Evolutionary conservation across 2,888 invertebrate genomes (phyloP), one percentile per base, ranked within the genome.

Genomic region (Podabrus alpinus): DNA sequence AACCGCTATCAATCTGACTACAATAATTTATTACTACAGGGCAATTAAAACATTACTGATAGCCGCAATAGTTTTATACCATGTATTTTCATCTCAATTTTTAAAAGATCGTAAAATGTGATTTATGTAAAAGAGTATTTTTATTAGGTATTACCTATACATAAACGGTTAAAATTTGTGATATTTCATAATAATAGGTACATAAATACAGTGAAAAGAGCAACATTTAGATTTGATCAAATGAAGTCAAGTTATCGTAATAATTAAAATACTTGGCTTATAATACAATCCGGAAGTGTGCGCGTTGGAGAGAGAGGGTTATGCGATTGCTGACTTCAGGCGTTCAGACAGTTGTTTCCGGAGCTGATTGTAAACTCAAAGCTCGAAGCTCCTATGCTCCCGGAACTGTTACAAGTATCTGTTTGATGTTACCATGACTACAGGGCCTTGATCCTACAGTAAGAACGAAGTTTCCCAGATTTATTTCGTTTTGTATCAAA

Each of bases 281-380:
- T 67, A 70, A 73, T 71, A 67, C 69, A 71, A 74, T 72, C 77
- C 77, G 77, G 77, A 77, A 77, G 72, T 75, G 75, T 73, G 66
- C 74, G 68, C 74, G 72, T 83, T 84, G 82, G 83, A 82, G 81
- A 81, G 81, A 82, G 17, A 61, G 16, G 80, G 78, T 80, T 79
- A 82, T 79, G 81, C 83, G 84, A 84, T 84, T 84, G 84, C 83
- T 82, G 84, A 85, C 85, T 84, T 81, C 81, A 81, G 81, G 82
- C 81, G 82, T 81, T 83, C 82, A 83, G 83, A 83, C 83, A 81
- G 80, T 83, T 82, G 83, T 84, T 85, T 85, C 85, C 85, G 84
- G 84, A 79, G 79, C 81, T 84, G 85, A 84, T 85, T 85, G 84
- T 84, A 83, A 84, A 84, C 84, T 83, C 82, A 81, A 81, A 82